Evolutionary conservation across 2,888 invertebrate species (phyloP).

Genomic region (Octodonta nipae): DNA sequence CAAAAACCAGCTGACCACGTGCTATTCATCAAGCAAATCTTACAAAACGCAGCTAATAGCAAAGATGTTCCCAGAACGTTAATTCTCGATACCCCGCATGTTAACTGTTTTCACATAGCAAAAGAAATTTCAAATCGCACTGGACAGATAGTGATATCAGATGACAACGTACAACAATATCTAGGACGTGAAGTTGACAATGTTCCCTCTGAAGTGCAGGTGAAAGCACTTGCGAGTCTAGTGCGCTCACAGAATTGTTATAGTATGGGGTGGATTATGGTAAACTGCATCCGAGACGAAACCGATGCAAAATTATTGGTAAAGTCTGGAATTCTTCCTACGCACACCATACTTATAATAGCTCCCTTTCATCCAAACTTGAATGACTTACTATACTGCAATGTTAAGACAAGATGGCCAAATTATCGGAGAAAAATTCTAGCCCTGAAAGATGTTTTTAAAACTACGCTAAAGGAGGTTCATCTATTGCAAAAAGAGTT

Average conservation of each 20-base stretch:
- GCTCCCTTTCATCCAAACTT: constrained; percentile 28
- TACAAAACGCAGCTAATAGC: constrained; percentile 37
- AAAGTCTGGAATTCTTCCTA: constrained; percentile 37
- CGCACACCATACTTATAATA: constrained; percentile 40
- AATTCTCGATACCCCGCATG: constrained; percentile 42
- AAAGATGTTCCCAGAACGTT: constrained; percentile 42
- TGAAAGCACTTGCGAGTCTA: constrained; percentile 25
- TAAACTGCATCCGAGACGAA: constrained; percentile 37
- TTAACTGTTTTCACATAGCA: constrained; percentile 28
- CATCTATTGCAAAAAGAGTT: constrained; percentile 8
- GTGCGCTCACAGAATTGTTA: constrained; percentile 11
- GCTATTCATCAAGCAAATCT: constrained; percentile 45
- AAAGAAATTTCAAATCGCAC: constrained; percentile 24
- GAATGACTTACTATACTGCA: constrained; percentile 28
- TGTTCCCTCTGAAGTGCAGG: constrained; percentile 20
- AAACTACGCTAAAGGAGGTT: constrained; percentile 19
- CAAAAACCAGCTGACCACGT: constrained; percentile 50
- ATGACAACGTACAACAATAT: constrained; percentile 6
- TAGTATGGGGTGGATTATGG: constrained; percentile 20
- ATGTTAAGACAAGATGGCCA: constrained; percentile 28
- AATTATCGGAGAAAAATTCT: constrained; percentile 28
- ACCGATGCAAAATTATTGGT: constrained; percentile 36
- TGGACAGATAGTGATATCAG: constrained; percentile 25
- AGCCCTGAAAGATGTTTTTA: constrained; percentile 31
- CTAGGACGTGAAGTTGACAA: constrained; percentile 9